Base-by-base conservation (phyloP, 2,113 vertebrate genomes). In the Apteryx owenii region DNA sequence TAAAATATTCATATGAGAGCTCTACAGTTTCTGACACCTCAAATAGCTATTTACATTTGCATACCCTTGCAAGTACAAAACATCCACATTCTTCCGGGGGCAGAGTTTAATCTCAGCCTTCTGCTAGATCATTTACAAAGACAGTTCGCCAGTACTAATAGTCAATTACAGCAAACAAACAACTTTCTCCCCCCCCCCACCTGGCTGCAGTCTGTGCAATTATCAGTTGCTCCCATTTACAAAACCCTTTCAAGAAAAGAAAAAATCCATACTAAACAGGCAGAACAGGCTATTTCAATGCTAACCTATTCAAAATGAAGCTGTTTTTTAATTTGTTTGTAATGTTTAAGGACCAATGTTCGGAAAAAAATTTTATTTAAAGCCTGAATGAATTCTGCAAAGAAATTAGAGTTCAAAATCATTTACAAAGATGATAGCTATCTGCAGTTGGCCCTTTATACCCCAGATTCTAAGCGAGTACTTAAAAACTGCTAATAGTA, bases 281-380 rank as follows among this genome's bases (percentile, higher is more conserved):
- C 22, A 65, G 42, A 23, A 54, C 9, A 38, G 5, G 38, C 29
- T 50, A 51, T 19, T 69, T 53, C 29, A 70, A 65, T 21, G 25
- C 0, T 1, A 66, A 26, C 2, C 9, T 44, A 38, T 21, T 2
- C 3, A 20, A 80, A 83, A 65, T 0, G 0, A 5, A n/a, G 10
- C 68, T 76, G 13, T 13, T 44, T 44, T 13, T 44, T 44, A 44
- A 44, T 44, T 81, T 4, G 50, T 60, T 78, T 78, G 23, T 11
- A 89, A 79, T 5, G n/a, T 3, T 31, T 4, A 60, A 36, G 12
- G 26, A 36, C 5, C 44, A 77, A 9, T 10, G 50, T 15, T 71
- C 7, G 60, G 29, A 33, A 38, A 31, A 42, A 21, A 38, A 19
- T 1, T 22, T n/a, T 82, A 60, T 51, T 51, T n/a, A 22, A 81